phyloP scores from a whole-genome alignment of 2,797 vertebrate genomes.

The Amphiprion clarkii region DNA sequence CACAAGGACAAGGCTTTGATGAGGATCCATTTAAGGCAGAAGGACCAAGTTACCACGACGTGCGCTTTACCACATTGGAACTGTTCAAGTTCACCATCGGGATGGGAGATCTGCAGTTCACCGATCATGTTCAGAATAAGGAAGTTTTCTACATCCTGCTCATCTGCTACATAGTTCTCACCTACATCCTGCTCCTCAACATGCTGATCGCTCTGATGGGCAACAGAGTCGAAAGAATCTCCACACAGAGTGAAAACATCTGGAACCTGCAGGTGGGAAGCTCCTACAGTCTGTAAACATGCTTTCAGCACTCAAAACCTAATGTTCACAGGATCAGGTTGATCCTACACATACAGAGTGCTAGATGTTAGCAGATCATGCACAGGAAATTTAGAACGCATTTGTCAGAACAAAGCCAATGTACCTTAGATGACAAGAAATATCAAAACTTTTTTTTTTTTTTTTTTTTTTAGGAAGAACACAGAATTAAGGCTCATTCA shows the following conservation, averaged over 20 bases:
- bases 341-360: background rate
- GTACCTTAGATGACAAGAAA: too few relatives aligned
- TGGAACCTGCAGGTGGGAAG: constrained; percentile 93
- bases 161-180: constrained; percentile 90
- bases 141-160: constrained; percentile 90
- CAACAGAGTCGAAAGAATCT: constrained; percentile 86
- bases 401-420: background rate
- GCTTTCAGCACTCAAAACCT: background rate
- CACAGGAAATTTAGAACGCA: too few relatives aligned
- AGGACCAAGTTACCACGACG: constrained; percentile 75
- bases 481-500: too few relatives aligned
- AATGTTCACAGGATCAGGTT: background rate
- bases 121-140: constrained; percentile 85
- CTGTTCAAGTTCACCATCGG: constrained; percentile 97
- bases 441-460: too few relatives aligned
- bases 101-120: constrained; percentile 94
- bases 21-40: constrained; percentile 7
- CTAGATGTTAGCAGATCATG: background rate
- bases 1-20: background rate
- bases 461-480: background rate
- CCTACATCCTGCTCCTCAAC: constrained; percentile 94
- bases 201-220: constrained; percentile 95
- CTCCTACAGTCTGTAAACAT: background rate
- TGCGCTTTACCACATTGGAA: constrained; percentile 87
- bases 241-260: constrained; percentile 86